phyloP scores from a whole-genome alignment of 2,113 vertebrate genomes.

The Apeltes quadracus region DNA sequence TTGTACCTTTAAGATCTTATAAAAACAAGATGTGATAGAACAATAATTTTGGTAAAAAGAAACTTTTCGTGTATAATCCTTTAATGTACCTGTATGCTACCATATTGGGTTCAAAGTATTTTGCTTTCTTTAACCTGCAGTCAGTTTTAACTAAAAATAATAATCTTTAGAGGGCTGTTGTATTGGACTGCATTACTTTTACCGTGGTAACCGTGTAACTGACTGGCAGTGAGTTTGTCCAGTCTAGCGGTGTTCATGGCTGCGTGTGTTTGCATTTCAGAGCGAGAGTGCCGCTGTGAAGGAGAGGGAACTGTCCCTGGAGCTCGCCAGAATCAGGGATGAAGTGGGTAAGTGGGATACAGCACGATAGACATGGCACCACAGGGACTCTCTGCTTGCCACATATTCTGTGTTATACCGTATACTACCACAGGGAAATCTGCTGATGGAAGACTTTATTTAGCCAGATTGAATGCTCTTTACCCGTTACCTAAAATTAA shows the following conservation, averaged over 20 bases:
- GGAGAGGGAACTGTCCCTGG: constrained; percentile 89
- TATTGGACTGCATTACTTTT: not conserved
- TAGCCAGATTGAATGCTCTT: not conserved
- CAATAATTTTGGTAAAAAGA: not conserved
- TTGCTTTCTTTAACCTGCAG: not conserved
- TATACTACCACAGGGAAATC: not conserved
- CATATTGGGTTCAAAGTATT: not conserved
- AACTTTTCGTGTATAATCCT: not conserved
- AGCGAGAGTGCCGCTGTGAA: constrained; percentile 89
- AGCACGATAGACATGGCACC: constrained; percentile 8
- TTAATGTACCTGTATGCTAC: not conserved
- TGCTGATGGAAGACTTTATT: constrained; percentile 1
- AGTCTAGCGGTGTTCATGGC: constrained; percentile 1
- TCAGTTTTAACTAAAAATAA: not conserved
- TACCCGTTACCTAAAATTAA: not conserved
- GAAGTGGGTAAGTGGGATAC: constrained; percentile 92
- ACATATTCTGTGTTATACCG: constrained; percentile 11
- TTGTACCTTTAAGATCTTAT: not conserved
- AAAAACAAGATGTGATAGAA: not conserved
- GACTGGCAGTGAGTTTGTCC: not conserved
- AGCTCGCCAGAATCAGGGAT: constrained; percentile 93
- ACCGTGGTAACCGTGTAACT: not conserved
- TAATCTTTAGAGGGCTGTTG: not conserved
- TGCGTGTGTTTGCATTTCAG: constrained; percentile 79
- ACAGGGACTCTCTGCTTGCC: constrained; percentile 1